Conservation (phyloP, 1,140 invertebrate species). For the Archivesica marissinica region DNA sequence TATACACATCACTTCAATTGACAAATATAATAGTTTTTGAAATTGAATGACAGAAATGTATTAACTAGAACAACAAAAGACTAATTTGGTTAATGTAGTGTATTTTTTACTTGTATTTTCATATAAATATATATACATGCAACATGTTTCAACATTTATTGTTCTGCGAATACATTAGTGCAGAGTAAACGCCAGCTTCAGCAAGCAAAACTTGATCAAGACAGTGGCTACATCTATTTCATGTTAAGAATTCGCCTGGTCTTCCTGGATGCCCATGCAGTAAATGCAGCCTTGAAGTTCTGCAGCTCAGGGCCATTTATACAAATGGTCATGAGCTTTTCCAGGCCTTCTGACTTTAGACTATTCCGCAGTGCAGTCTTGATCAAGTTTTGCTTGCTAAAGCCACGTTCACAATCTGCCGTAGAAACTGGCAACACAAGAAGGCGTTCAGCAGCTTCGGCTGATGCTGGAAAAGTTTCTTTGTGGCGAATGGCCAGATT, state of each 20-base stretch:
- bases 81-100: no score
- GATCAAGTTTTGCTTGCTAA: constrained; percentile 41
- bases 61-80: no score
- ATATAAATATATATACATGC: no score
- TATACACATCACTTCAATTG: no score
- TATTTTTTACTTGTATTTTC: no score
- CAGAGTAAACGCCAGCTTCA: no score
- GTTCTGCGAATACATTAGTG: no score
- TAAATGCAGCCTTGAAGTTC: constrained; percentile 26
- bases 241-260: constrained; percentile 23
- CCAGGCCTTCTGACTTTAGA: not conserved
- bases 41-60: no score
- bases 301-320: not conserved
- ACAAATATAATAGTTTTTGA: no score
- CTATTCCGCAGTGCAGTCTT: constrained; percentile 24
- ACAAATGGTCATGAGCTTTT: constrained; percentile 22
- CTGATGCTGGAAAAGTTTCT: constrained; percentile 24
- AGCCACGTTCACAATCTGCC: constrained; percentile 41
- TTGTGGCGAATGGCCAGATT: constrained; percentile 24
- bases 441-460: constrained; percentile 29
- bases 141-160: no score
- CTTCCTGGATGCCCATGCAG: constrained; percentile 6
- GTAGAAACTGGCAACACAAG: constrained; percentile 21
- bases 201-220: no score
- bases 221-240: no score